Conservation (phyloP, 2,113 vertebrate species). For the Sporophila hypoxantha region DNA sequence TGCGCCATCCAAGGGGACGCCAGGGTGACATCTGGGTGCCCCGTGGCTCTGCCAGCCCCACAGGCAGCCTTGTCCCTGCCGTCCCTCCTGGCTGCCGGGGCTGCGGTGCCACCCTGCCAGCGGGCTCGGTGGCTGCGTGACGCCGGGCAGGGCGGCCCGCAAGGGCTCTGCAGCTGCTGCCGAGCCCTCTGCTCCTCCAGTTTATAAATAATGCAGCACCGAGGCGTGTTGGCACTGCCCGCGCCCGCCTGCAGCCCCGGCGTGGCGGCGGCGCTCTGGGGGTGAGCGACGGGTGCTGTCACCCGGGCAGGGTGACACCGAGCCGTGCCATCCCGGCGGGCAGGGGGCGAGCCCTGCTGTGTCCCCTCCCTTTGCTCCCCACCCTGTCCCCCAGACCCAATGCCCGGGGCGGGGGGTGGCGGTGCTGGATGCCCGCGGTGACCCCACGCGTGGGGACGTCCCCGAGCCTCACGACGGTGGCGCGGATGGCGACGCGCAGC, state of each 20-base stretch:
- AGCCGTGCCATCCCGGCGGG: accelerated
- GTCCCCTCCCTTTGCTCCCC: background rate
- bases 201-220: slow-evolving; percentile 71
- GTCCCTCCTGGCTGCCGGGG: background rate
- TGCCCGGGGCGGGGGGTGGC: background rate
- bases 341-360: accelerated
- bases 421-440: background rate
- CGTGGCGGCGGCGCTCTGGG: background rate
- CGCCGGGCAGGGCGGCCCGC: slow-evolving; percentile 9
- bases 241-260: slow-evolving; percentile 16
- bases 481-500: slow-evolving; percentile 19
- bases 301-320: background rate
- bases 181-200: slow-evolving; percentile 14
- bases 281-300: background rate
- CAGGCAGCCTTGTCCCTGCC: background rate
- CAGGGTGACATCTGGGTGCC: background rate
- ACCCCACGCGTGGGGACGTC: background rate
- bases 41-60: background rate
- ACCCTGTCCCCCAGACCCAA: background rate
- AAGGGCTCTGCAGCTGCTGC: slow-evolving; percentile 58
- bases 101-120: slow-evolving; percentile 16
- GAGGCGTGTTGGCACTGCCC: slow-evolving; percentile 27
- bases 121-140: slow-evolving; percentile 22
- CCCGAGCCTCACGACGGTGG: background rate
- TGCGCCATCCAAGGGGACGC: background rate